Conservation (phyloP, 92 coral and sea anemone genomes). For the Micromussa lordhowensis region DNA sequence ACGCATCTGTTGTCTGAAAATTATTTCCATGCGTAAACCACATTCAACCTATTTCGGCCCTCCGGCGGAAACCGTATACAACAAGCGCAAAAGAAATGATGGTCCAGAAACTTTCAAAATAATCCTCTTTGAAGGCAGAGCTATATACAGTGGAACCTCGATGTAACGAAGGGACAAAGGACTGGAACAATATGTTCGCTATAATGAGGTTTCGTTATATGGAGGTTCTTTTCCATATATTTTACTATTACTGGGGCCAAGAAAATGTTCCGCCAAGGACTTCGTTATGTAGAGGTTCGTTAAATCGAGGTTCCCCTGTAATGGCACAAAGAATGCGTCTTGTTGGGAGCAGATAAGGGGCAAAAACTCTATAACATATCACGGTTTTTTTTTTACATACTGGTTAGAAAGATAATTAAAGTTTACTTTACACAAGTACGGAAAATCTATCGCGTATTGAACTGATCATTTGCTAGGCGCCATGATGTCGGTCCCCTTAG, state of each 20-base stretch:
- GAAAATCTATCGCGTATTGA: not conserved
- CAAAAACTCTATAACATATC: not conserved
- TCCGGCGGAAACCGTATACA: not conserved
- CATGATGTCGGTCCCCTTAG: constrained; percentile 2
- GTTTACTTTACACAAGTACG: not conserved
- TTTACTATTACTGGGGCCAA: too few species aligned
- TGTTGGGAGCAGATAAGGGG: not conserved
- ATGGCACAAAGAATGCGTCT: not conserved
- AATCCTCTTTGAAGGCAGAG: not conserved
- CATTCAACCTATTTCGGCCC: not conserved
- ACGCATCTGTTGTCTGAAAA: not conserved
- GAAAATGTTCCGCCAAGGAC: too few species aligned
- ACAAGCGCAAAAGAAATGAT: not conserved
- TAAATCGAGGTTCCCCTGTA: too few species aligned
- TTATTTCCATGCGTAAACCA: not conserved
- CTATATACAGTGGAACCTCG: too few species aligned
- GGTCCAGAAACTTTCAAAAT: not conserved
- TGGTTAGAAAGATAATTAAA: constrained; percentile 6
- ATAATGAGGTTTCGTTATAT: too few species aligned
- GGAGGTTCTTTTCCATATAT: too few species aligned
- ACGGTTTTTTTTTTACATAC: not conserved
- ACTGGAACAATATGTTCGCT: too few species aligned
- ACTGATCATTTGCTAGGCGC: constrained; percentile 18
- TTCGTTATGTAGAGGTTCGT: too few species aligned
- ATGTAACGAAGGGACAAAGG: too few species aligned